A percentile compares a stretch with the other conserved stretches of the same genome.
These are phyloP conservation scores for Apogon hyalosoma DNA, from an alignment of 2,797 vertebrate species.

Conservation along the genomic window DNA sequence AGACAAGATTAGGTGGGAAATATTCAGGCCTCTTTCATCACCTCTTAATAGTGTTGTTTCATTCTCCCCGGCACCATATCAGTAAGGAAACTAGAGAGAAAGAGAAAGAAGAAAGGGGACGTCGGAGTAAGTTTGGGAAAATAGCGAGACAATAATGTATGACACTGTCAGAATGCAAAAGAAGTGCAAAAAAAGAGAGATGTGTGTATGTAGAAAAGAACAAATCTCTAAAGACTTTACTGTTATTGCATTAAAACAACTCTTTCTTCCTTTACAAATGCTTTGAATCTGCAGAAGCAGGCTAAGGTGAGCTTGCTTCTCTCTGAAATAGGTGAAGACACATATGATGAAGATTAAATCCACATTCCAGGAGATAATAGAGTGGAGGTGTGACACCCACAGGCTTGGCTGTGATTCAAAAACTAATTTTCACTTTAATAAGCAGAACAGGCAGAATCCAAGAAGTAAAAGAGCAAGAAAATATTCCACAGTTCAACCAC, in stretches of 20 bases:
- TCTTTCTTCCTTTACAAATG: slow-evolving; percentile 14
- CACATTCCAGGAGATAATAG: slow-evolving; percentile 10
- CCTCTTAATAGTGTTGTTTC: slow-evolving; percentile 70
- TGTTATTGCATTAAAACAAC: slow-evolving; percentile 11
- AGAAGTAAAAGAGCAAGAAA: neutral
- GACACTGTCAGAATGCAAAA: slow-evolving; percentile 35
- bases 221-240: slow-evolving; percentile 20
- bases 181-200: neutral
- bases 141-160: slow-evolving; percentile 59
- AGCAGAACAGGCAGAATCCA: neutral
- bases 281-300: slow-evolving; percentile 10
- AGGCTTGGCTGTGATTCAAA: neutral
- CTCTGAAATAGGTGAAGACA: slow-evolving; percentile 7
- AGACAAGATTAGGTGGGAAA: slow-evolving; percentile 84
- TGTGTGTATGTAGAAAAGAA: neutral
- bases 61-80: slow-evolving; percentile 56
- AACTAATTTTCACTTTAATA: neutral
- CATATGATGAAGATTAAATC: slow-evolving; percentile 23
- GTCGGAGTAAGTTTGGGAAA: slow-evolving; percentile 23
- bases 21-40: slow-evolving; percentile 79
- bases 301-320: neutral
- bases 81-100: slow-evolving; percentile 44
- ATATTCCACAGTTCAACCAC: neutral
- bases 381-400: neutral
- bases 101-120: slow-evolving; percentile 26